Percentiles rank a stretch among this genome's conserved stretches.
These are phyloP conservation scores for Polydrusus tereticollis DNA, from an alignment of 2,888 invertebrate species.

Conservation along the genomic window DNA sequence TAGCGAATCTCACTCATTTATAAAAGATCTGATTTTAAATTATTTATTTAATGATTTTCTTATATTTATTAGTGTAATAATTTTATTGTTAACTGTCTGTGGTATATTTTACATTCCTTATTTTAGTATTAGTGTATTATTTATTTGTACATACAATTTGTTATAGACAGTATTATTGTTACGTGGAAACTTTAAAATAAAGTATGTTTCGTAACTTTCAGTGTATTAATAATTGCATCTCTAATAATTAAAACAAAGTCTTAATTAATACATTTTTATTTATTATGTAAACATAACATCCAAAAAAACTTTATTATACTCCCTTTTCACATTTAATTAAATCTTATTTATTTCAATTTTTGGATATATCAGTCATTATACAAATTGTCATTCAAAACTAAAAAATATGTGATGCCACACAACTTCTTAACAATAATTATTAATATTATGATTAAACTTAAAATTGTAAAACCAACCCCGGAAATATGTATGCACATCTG, in stretches of 20 bases:
- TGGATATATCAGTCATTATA: too few species aligned
- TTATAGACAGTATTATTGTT: background rate
- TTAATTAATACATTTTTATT: too few species aligned
- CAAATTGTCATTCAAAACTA: too few species aligned
- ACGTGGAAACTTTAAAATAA: background rate
- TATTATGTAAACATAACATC: too few species aligned
- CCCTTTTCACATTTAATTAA: too few species aligned
- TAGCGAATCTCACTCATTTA: slow-evolving; percentile 11
- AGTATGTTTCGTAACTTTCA: background rate
- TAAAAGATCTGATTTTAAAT: slow-evolving; percentile 3
- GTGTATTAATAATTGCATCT: too few species aligned
- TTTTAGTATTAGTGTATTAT: background rate
- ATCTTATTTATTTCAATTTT: too few species aligned
- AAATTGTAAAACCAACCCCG: background rate
- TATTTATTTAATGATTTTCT: too few species aligned
- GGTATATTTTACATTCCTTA: slow-evolving; percentile 16
- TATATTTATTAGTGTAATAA: background rate
- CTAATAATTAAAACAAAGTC: too few species aligned
- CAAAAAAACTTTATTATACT: too few species aligned
- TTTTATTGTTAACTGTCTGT: slow-evolving; percentile 4
- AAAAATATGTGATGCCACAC: background rate
- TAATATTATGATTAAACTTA: background rate
- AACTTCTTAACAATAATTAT: background rate
- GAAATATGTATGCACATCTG: background rate
- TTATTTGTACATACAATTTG: slow-evolving; percentile 6